These are phyloP conservation scores for Anniella stebbinsi DNA, from an alignment of 2,797 vertebrate species.

Conservation along the genomic window DNA sequence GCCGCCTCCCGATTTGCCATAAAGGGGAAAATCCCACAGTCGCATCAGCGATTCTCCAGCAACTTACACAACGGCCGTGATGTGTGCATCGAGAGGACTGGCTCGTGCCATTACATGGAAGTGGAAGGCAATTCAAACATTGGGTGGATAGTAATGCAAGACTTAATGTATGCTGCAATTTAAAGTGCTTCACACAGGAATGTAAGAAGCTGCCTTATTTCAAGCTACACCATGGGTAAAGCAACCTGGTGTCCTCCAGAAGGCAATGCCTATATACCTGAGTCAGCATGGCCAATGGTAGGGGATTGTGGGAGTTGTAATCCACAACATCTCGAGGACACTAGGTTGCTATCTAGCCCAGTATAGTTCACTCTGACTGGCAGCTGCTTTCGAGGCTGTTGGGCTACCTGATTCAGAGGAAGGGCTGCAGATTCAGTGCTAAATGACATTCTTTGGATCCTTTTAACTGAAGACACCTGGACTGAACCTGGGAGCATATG, in stretches of 20 bases:
- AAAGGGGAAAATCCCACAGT: neutral
- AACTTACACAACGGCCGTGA: neutral
- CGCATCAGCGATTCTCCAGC: neutral
- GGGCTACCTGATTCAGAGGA: neutral
- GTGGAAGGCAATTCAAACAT: neutral
- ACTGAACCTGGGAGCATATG: neutral
- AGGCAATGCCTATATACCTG: too few species aligned
- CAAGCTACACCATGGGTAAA: neutral
- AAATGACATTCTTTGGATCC: too few species aligned
- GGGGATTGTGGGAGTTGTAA: too few species aligned
- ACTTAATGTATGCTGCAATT: neutral
- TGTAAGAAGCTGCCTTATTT: neutral
- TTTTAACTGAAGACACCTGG: neutral
- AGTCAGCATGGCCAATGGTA: too few species aligned
- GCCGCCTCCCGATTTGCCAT: neutral
- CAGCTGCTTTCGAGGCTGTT: neutral
- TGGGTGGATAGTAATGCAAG: neutral
- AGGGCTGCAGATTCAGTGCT: neutral
- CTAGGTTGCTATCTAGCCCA: too few species aligned
- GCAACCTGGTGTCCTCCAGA: too few species aligned
- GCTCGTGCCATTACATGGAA: neutral
- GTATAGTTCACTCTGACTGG: neutral
- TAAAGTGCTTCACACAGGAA: neutral
- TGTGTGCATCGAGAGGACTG: neutral
- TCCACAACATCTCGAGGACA: too few species aligned